Evolutionary conservation across 2,888 invertebrate genomes (phyloP).

Genomic region (Aphidius colemani): DNA sequence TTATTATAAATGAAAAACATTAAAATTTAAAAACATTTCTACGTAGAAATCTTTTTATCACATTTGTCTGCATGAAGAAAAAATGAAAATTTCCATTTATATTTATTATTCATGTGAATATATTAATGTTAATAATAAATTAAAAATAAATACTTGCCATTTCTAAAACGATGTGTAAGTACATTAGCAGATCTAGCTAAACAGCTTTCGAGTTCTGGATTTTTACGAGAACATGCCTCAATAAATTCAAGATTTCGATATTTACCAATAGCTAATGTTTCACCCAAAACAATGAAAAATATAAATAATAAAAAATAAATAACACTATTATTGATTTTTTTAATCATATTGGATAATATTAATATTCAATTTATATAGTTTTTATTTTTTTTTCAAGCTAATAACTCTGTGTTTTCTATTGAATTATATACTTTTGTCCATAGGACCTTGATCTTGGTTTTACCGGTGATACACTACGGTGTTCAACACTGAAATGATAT

Average conservation of each 20-base stretch:
- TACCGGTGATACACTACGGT: too few relatives aligned
- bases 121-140: background rate
- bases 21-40: background rate
- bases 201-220: conserved; percentile 75
- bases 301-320: conserved; percentile 22
- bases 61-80: too few relatives aligned
- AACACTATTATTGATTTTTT: background rate
- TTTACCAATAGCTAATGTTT: conserved; percentile 44
- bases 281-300: conserved; percentile 31
- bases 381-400: too few relatives aligned
- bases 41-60: background rate
- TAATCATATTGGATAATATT: too few relatives aligned
- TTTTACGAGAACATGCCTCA: conserved; percentile 73
- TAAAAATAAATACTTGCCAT: conserved; percentile 65
- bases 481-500: too few relatives aligned
- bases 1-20: too few relatives aligned
- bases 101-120: background rate
- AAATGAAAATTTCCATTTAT: too few relatives aligned
- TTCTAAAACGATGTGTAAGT: conserved; percentile 72
- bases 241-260: conserved; percentile 66
- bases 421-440: too few relatives aligned
- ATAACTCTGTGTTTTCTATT: too few relatives aligned
- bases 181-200: conserved; percentile 76
- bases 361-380: too few relatives aligned
- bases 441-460: too few relatives aligned